Percentiles rank a stretch among this genome's conserved stretches.
These are phyloP conservation scores for Rhabdophis nuchalis DNA, from an alignment of 2,797 vertebrate genomes.

Conservation along the genomic window DNA sequence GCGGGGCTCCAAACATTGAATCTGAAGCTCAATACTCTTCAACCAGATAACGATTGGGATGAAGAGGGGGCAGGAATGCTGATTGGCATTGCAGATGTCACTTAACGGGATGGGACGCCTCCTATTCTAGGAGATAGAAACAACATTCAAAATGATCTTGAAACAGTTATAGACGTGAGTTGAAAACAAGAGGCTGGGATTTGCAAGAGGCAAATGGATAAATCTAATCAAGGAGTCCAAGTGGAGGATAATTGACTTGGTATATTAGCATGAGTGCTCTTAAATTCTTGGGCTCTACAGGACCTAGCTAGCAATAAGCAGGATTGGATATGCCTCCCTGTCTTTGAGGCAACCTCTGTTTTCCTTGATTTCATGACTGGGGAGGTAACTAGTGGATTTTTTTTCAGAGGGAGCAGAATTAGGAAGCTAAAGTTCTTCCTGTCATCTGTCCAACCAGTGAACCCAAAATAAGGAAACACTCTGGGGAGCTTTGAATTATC, in stretches of 20 bases:
- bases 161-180: background rate
- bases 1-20: background rate
- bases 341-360: background rate
- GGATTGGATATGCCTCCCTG: background rate
- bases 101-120: background rate
- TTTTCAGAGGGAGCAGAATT: fast-evolving
- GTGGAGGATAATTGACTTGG: background rate
- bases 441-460: no score
- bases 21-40: background rate
- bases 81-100: background rate
- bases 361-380: background rate
- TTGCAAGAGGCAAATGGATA: background rate
- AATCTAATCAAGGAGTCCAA: background rate
- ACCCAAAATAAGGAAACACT: no score
- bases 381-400: background rate
- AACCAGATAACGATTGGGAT: background rate
- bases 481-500: no score
- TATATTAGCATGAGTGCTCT: background rate
- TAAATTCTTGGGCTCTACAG: background rate
- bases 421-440: background rate
- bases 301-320: background rate
- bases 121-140: background rate
- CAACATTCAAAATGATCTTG: background rate
- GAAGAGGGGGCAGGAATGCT: background rate
- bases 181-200: background rate